These are phyloP conservation scores for Oligia fasciuncula DNA, from an alignment of 2,888 invertebrate genomes.

Conservation along the genomic window DNA sequence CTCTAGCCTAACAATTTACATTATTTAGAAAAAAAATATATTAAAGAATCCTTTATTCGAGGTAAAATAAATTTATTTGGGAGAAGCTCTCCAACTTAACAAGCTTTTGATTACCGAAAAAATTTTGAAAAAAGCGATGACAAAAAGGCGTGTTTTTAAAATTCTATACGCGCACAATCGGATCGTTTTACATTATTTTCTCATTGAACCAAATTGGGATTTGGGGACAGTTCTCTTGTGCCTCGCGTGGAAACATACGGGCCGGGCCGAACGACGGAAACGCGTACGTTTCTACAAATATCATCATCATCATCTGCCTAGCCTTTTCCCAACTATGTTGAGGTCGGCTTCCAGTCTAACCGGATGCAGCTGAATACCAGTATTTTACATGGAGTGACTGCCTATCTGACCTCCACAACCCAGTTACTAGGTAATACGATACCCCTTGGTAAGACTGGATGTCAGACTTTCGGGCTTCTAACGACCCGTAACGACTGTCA, in stretches of 20 bases:
- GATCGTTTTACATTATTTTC: constrained; percentile 83
- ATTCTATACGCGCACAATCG: constrained; percentile 79
- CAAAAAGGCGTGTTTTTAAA: constrained; percentile 72
- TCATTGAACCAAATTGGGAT: constrained; percentile 79
- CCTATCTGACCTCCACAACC: too few relatives aligned
- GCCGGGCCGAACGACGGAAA: background rate
- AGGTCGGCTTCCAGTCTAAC: too few relatives aligned
- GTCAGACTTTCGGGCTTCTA: too few relatives aligned
- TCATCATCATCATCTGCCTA: too few relatives aligned
- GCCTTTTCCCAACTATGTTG: too few relatives aligned
- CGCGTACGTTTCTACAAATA: constrained; percentile 8
- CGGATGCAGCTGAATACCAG: too few relatives aligned
- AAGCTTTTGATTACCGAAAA: constrained; percentile 66
- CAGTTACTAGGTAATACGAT: too few relatives aligned
- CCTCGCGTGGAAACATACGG: constrained; percentile 56
- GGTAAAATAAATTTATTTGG: constrained; percentile 50
- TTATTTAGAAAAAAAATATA: constrained; percentile 9
- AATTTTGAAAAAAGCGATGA: constrained; percentile 47
- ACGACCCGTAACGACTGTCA: too few relatives aligned
- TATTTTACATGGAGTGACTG: too few relatives aligned
- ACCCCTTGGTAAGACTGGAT: too few relatives aligned
- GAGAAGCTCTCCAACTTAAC: constrained; percentile 48
- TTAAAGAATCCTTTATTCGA: constrained; percentile 32
- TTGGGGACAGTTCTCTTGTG: constrained; percentile 73
- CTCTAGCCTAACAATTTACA: background rate